phyloP scores from a whole-genome alignment of 2,888 invertebrate species.

The Halictus quadricinctus region DNA sequence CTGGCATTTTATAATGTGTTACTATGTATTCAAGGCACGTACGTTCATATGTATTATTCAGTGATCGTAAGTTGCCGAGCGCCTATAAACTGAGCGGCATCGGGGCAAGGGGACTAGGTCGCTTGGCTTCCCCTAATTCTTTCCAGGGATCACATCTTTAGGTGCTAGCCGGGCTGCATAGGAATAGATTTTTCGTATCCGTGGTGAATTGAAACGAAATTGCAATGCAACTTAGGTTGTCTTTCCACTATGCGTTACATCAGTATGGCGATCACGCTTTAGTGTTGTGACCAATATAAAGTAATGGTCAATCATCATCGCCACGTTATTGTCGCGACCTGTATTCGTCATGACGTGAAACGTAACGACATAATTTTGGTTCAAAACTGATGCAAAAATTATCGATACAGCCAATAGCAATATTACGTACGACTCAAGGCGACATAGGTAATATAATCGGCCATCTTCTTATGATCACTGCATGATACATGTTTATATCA shows the following conservation, averaged over 20 bases:
- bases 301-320: neutral
- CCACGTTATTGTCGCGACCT: neutral
- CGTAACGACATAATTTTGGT: neutral
- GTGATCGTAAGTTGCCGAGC: neutral
- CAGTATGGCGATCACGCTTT: neutral
- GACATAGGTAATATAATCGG: no score
- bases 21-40: neutral
- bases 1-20: neutral
- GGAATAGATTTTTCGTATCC: constrained; percentile 1
- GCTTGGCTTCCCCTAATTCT: constrained; percentile 5
- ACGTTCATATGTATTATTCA: neutral
- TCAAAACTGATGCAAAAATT: neutral
- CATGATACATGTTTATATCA: no score
- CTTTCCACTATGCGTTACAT: neutral
- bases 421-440: no score
- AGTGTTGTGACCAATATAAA: neutral
- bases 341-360: neutral
- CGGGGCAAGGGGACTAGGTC: constrained; percentile 1
- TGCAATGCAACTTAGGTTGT: neutral
- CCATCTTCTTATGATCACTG: no score
- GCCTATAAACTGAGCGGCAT: neutral
- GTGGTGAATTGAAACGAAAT: constrained; percentile 2
- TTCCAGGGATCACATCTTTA: constrained; percentile 1
- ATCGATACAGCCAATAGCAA: no score
- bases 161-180: neutral